Evolutionary conservation across 2,113 vertebrate species (phyloP), one percentile per base, ranked within the genome.

Genomic region (Saccopteryx bilineata): DNA sequence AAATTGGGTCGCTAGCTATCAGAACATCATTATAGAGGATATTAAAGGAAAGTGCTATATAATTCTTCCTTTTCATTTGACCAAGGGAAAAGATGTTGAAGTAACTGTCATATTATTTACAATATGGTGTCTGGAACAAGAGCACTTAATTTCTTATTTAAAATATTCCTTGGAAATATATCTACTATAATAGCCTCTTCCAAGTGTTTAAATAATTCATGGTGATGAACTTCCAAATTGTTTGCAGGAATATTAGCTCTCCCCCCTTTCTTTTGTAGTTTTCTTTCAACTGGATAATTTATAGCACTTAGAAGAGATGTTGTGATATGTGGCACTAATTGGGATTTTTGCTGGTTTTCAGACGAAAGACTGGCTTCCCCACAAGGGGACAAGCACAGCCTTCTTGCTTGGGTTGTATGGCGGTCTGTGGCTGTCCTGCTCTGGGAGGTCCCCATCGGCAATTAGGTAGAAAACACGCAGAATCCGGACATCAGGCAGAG

Each of bases 151-250:
- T 65, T 81, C 94, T 74, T 39, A 90, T 65, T 56, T 54, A 95
- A 97, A 98, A 97, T 96, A 96, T 97, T 91, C 82, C 80, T 97
- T 85, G 82, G 12, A 63, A 87, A 39, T 92, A 39, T 56, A 82
- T 39, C 39, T 39, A 39, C 39, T 39, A 39, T 78, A 87, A 65
- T 84, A 93, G 56, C 26, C 31, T 94, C 80, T 96, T 97, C 54
- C 19, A 97, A 94, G 85, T 60, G 65, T 81, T 97, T 96, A 94
- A 96, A 93, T 97, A 96, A 96, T 96, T 87, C n/a, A 96, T 92
- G 75, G 13, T 61, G 24, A 65, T 86, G 96, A 79, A 88, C 56
- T 74, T 97, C 84, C 97, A 89, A 95, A 96, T 83, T 94, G 8
- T 69, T 94, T 93, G 39, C 88, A 92, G 84, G 61, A 96, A 97